These are phyloP conservation scores for Microhierax caerulescens DNA, from an alignment of 2,797 vertebrate genomes.

Conservation along the genomic window DNA sequence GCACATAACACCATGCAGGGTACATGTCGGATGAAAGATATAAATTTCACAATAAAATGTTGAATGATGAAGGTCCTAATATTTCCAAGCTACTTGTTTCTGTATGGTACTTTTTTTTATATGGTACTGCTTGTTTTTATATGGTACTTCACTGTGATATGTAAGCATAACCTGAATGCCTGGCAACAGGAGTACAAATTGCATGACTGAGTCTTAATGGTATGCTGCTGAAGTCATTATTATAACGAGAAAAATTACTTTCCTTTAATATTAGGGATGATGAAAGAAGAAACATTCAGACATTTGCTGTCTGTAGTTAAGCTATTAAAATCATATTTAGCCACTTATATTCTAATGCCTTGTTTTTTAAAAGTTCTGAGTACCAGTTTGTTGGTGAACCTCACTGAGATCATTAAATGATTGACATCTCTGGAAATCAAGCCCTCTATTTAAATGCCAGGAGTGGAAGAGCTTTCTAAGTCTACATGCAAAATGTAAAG, in stretches of 20 bases:
- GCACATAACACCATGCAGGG: not conserved
- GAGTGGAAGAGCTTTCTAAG: accelerated
- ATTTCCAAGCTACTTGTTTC: not conserved
- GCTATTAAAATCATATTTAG: not conserved
- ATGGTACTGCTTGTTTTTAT: no score
- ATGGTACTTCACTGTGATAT: not conserved
- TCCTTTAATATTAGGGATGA: not conserved
- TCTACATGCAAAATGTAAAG: not conserved
- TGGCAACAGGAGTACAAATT: not conserved
- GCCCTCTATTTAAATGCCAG: not conserved
- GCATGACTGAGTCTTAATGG: not conserved
- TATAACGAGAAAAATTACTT: not conserved
- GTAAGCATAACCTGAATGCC: not conserved
- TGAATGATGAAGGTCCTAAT: not conserved
- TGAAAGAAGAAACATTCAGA: not conserved
- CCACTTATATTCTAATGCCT: not conserved
- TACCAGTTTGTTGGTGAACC: not conserved
- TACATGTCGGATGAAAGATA: not conserved
- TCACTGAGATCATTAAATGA: not conserved
- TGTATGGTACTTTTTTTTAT: no score
- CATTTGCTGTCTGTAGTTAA: not conserved
- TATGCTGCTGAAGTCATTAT: not conserved
- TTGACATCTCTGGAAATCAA: not conserved
- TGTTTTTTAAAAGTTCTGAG: not conserved
- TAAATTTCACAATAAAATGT: not conserved